Evolutionary conservation across 2,113 vertebrate genomes (phyloP).

Genomic region (Elaphurus davidianus): DNA sequence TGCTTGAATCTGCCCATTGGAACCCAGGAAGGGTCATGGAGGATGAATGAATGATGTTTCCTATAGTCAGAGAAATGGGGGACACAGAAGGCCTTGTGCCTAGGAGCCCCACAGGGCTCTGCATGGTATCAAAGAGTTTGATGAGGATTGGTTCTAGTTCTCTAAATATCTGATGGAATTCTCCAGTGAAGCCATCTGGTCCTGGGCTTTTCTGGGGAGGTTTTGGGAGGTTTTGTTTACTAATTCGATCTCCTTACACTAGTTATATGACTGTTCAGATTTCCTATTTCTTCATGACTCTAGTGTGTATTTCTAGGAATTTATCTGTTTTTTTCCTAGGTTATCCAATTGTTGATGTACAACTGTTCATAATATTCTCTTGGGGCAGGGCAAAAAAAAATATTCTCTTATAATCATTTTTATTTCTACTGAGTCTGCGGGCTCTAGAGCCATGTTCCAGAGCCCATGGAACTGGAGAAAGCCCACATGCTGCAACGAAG

Average conservation of each 20-base stretch:
- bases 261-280: background rate
- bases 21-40: background rate
- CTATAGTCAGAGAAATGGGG: background rate
- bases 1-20: background rate
- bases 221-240: background rate
- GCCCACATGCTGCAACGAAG: accelerated
- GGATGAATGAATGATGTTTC: background rate
- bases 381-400: background rate
- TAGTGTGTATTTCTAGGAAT: background rate
- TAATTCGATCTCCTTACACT: background rate
- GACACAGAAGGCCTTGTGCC: background rate
- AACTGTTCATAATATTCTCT: background rate
- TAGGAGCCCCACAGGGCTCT: background rate
- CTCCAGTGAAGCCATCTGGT: background rate
- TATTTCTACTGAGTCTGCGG: background rate
- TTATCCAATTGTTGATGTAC: background rate
- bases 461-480: background rate
- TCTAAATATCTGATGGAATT: background rate
- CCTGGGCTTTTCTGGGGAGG: background rate
- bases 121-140: background rate
- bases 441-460: background rate
- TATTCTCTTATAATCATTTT: background rate
- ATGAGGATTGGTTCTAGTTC: background rate
- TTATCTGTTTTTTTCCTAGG: background rate
- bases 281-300: background rate